Base-by-base conservation (phyloP, 2,797 vertebrate species). In the Orestias chungarensis region DNA sequence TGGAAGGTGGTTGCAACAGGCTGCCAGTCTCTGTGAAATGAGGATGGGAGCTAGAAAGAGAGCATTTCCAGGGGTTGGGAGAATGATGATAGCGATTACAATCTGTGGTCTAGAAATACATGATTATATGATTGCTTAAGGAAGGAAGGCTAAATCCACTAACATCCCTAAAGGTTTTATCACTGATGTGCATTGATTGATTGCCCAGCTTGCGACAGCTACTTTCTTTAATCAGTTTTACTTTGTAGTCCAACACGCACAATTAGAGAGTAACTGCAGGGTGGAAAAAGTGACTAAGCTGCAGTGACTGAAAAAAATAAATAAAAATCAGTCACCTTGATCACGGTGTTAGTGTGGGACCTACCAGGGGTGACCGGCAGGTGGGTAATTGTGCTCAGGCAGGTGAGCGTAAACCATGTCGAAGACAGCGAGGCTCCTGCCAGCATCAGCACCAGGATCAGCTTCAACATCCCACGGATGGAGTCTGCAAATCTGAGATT, bases 401-500 rank as follows among this genome's bases (percentile, higher is more conserved):
- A 99, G 77, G 96, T 99, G 82, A 99, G 95, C 15, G 98, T 98
- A 84, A 98, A 99, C 98, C 98, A 99, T 0, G 96, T 97, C 55
- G 98, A 96, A 40, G 97, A 92, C 40, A 99, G 91, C 0, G 97
- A 97, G 64, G 98, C 96, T 75, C 97, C 98, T 9, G 97, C 97
- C 80, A 99, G 93, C 92, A 99, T 96, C 86, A 99, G 94, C 81
- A 99, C 95, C 76, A 99, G 93, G 82, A 99, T 99, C 71, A 97
- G 94, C 89, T 99, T 99, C 92, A 99, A 93, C 95, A 98, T 97
- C 49, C 97, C 98, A 1, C 97, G 95, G 86, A 99, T 97, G 74
- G 95, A 99, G 93, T 99, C 98, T 70, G 98, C 97, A 95, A 99
- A 99, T 88, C 98, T 99, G 88, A 49, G 82, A 3, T 50, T 7